These are phyloP conservation scores for Tetheella fluctuosa DNA, from an alignment of 2,888 invertebrate genomes.

Conservation along the genomic window DNA sequence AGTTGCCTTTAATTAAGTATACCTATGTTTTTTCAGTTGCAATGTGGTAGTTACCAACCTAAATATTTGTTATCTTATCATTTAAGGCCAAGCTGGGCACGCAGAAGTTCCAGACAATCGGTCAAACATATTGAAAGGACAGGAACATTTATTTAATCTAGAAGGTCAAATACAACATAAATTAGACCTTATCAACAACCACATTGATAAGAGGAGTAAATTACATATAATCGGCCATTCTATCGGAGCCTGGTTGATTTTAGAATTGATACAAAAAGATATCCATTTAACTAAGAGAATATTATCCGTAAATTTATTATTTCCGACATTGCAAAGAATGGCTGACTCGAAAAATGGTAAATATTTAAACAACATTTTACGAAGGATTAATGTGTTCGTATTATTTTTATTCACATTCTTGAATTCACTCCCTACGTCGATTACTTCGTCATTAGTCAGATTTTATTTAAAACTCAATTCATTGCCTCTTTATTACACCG, in stretches of 20 bases:
- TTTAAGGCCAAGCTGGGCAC: constrained; percentile 90
- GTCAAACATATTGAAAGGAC: constrained; percentile 77
- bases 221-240: constrained; percentile 95
- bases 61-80: constrained; percentile 55
- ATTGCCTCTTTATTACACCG: constrained; percentile 77
- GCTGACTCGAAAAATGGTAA: constrained; percentile 89
- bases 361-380: constrained; percentile 85
- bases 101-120: constrained; percentile 72
- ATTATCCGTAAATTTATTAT: constrained; percentile 89
- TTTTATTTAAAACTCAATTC: constrained; percentile 81
- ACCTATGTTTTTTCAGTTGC: too few relatives aligned
- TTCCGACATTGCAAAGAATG: constrained; percentile 95
- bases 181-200: constrained; percentile 89
- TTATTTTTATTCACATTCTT: constrained; percentile 71
- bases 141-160: constrained; percentile 87
- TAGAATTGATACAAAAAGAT: constrained; percentile 87
- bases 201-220: constrained; percentile 88
- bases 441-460: constrained; percentile 79
- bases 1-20: background rate
- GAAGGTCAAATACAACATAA: constrained; percentile 92
- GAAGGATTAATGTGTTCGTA: constrained; percentile 56
- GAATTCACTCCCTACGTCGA: constrained; percentile 77
- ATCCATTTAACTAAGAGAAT: constrained; percentile 81
- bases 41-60: background rate
- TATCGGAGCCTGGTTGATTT: constrained; percentile 93